Conservation (phyloP, 2,797 vertebrate species). For the Pristis pectinata region DNA sequence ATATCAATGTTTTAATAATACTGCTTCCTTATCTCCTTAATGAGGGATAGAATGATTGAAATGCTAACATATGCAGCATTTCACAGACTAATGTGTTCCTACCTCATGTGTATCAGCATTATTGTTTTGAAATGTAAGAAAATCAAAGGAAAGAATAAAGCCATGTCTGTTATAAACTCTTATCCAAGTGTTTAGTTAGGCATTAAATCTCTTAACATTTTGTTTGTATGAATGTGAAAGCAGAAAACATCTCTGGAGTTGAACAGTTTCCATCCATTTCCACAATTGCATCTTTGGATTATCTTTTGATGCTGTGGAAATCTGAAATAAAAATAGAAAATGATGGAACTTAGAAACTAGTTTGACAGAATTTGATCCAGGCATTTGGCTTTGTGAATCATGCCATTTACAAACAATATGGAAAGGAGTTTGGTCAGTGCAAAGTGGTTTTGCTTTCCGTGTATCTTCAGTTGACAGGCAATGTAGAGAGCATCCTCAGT, state of each 20-base stretch:
- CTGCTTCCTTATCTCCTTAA: not conserved
- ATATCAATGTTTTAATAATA: not conserved
- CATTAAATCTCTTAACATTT: not conserved
- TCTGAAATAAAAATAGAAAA: not conserved
- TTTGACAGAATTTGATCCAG: not conserved
- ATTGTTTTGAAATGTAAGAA: not conserved
- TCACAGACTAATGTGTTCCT: not conserved
- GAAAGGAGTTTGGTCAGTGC: not conserved
- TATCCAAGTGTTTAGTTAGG: not conserved
- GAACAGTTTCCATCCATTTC: not conserved
- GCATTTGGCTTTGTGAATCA: not conserved
- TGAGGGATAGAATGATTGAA: constrained; percentile 6
- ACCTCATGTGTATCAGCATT: not conserved
- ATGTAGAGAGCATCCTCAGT: not conserved
- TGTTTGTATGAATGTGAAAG: not conserved
- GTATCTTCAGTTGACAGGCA: not conserved
- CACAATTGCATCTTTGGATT: not conserved
- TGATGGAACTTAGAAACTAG: not conserved
- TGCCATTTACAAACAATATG: not conserved
- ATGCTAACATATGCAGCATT: not conserved
- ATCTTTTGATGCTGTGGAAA: not conserved
- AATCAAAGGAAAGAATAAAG: not conserved
- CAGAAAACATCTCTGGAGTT: not conserved
- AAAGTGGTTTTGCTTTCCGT: not conserved
- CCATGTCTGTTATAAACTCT: not conserved